Conservation (phyloP, 2,113 vertebrate species). For the Melospiza georgiana region DNA sequence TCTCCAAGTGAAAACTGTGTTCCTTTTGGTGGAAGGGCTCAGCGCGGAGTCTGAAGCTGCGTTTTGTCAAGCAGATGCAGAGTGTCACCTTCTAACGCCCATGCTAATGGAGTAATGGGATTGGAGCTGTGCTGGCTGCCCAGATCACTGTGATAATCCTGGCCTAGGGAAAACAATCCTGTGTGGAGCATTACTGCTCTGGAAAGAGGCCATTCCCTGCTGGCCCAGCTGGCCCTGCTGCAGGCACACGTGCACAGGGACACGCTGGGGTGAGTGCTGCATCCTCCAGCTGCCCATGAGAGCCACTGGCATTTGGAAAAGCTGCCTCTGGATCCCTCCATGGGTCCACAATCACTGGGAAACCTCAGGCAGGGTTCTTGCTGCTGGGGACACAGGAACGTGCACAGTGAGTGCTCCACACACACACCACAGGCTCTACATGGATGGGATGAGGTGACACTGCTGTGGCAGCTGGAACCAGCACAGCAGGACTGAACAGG, state of each 20-base stretch:
- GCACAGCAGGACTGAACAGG: rapidly evolving
- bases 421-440: rapidly evolving
- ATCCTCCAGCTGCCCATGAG: not conserved
- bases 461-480: rapidly evolving
- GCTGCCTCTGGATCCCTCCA: not conserved
- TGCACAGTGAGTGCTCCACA: too few species aligned
- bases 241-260: not conserved
- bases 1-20: slow-evolving; percentile 22
- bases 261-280: rapidly evolving
- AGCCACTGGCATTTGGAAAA: not conserved
- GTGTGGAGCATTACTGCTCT: not conserved
- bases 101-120: slow-evolving; percentile 29
- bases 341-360: not conserved
- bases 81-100: slow-evolving; percentile 30
- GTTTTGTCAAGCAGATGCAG: slow-evolving; percentile 56
- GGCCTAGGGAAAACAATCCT: slow-evolving; percentile 27
- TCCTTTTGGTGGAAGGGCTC: slow-evolving; percentile 11
- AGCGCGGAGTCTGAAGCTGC: not conserved
- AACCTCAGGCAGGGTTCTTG: not conserved
- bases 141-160: not conserved
- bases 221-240: not conserved
- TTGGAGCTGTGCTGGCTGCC: not conserved
- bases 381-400: not conserved
- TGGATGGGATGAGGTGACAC: rapidly evolving
- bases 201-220: slow-evolving; percentile 4